A percentile compares a stretch with the other conserved stretches of the same genome.
These are phyloP conservation scores for Phenganax stokvisi DNA, from an alignment of 92 coral and sea anemone genomes.

Conservation along the genomic window DNA sequence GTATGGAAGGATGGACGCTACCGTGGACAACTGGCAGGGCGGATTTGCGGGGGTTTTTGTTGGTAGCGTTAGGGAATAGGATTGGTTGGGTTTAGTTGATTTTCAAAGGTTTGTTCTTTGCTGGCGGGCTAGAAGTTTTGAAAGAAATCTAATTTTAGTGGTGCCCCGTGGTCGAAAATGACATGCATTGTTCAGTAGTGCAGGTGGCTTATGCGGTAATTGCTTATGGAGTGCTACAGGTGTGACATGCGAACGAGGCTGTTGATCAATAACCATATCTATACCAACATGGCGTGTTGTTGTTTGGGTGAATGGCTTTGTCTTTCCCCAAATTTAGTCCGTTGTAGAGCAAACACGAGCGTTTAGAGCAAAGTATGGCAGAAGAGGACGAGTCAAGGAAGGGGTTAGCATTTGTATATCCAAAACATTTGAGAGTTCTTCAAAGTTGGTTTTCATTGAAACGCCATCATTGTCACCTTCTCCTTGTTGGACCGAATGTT, in stretches of 20 bases:
- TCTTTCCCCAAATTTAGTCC: constrained; percentile 4
- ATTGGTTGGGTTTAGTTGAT: background rate
- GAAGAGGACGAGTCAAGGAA: constrained; percentile 78
- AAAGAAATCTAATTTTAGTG: constrained; percentile 8
- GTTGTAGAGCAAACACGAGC: background rate
- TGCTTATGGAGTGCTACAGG: constrained; percentile 29
- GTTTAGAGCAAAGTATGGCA: constrained; percentile 51
- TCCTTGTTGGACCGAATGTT: background rate
- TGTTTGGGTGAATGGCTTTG: constrained; percentile 26
- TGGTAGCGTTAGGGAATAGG: background rate
- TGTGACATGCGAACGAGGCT: constrained; percentile 40
- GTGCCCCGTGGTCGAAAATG: constrained; percentile 38
- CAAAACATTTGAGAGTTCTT: background rate
- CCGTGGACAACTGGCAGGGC: background rate
- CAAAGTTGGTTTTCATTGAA: constrained; percentile 5
- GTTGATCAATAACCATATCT: constrained; percentile 33
- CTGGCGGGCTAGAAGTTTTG: background rate
- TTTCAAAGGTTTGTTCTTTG: background rate
- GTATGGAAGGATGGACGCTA: background rate
- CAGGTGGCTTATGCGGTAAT: constrained; percentile 42
- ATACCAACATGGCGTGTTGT: constrained; percentile 41
- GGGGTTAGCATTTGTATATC: constrained; percentile 57
- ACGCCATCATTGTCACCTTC: constrained; percentile 12
- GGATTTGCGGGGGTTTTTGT: background rate
- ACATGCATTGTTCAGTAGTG: constrained; percentile 4